Conservation (phyloP, 2,888 invertebrate genomes). For the Drosophila sordidula region DNA sequence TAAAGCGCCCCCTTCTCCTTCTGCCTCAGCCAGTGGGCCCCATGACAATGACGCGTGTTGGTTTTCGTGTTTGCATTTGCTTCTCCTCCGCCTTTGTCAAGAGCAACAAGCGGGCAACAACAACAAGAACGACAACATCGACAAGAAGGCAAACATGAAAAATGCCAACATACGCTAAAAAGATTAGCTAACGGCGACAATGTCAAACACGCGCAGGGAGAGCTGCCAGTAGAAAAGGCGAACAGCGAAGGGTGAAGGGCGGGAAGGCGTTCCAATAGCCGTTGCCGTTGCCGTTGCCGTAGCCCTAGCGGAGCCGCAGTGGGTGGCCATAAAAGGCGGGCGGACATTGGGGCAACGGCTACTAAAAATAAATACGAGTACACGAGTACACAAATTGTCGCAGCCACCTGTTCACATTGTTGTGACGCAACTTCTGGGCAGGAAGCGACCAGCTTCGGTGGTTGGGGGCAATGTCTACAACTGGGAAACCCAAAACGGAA, state of each 20-base stretch:
- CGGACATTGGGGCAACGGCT: slow-evolving; percentile 51
- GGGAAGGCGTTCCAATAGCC: slow-evolving; percentile 25
- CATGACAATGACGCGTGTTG: slow-evolving; percentile 65
- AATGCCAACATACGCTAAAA: slow-evolving; percentile 82
- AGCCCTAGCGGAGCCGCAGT: slow-evolving; percentile 50
- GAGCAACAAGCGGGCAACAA: slow-evolving; percentile 68
- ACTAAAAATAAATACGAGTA: slow-evolving; percentile 77
- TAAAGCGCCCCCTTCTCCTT: slow-evolving; percentile 4
- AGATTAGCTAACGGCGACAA: slow-evolving; percentile 81
- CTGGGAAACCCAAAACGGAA: slow-evolving; percentile 51
- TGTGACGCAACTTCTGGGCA: slow-evolving; percentile 68
- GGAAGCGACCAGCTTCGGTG: background rate
- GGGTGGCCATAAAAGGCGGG: slow-evolving; percentile 71
- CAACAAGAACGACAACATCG: slow-evolving; percentile 41
- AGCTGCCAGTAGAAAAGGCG: background rate
- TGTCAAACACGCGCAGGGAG: slow-evolving; percentile 77
- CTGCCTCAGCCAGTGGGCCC: slow-evolving; percentile 11
- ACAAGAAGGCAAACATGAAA: slow-evolving; percentile 80
- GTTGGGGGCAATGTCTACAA: background rate
- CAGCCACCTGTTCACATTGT: slow-evolving; percentile 80
- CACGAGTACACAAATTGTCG: slow-evolving; percentile 78
- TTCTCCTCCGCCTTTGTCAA: slow-evolving; percentile 67
- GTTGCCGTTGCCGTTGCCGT: slow-evolving; percentile 6
- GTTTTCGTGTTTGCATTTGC: slow-evolving; percentile 75
- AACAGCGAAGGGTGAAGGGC: slow-evolving; percentile 36